Evolutionary conservation across 1,140 invertebrate genomes (phyloP).

Genomic region (Panagrolaimus sp.): DNA sequence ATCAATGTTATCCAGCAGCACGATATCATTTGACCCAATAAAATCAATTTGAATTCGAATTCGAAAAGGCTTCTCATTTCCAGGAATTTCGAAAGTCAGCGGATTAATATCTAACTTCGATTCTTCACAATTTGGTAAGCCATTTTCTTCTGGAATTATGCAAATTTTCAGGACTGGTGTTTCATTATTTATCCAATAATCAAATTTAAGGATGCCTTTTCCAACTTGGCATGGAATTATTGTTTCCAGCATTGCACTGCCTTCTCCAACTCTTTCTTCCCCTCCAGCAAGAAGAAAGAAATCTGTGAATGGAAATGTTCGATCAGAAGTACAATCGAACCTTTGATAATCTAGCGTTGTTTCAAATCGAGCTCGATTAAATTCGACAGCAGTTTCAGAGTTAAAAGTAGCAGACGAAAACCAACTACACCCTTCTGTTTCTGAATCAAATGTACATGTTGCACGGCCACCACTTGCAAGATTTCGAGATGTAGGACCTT

Average conservation of each 20-base stretch:
- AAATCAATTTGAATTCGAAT: slow-evolving; percentile 41
- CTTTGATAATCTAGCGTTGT: slow-evolving; percentile 33
- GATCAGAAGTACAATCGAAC: slow-evolving; percentile 45
- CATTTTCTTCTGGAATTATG: slow-evolving; percentile 28
- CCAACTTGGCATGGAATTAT: slow-evolving; percentile 37
- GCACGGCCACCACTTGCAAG: slow-evolving; percentile 13
- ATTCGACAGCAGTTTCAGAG: slow-evolving; percentile 7
- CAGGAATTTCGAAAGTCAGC: slow-evolving; percentile 42
- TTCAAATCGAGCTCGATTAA: slow-evolving; percentile 38
- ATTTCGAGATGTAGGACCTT: slow-evolving; percentile 5
- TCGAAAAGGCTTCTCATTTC: slow-evolving; percentile 32
- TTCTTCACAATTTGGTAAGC: slow-evolving; percentile 38
- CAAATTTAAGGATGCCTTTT: slow-evolving; percentile 30
- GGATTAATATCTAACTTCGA: slow-evolving; percentile 37
- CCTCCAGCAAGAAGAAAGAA: slow-evolving; percentile 40
- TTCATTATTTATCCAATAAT: slow-evolving; percentile 43
- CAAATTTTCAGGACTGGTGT: slow-evolving; percentile 38
- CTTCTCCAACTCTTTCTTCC: slow-evolving; percentile 8
- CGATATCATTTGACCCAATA: slow-evolving; percentile 39
- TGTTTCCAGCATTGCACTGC: slow-evolving; percentile 29
- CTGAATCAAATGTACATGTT: slow-evolving; percentile 31
- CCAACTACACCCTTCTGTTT: slow-evolving; percentile 35
- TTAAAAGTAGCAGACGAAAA: slow-evolving; percentile 18
- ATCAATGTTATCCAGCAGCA: slow-evolving; percentile 36
- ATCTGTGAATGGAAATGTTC: slow-evolving; percentile 33